Evolutionary conservation across 2,797 vertebrate genomes (phyloP).

Genomic region (Adrianichthys oophorus): DNA sequence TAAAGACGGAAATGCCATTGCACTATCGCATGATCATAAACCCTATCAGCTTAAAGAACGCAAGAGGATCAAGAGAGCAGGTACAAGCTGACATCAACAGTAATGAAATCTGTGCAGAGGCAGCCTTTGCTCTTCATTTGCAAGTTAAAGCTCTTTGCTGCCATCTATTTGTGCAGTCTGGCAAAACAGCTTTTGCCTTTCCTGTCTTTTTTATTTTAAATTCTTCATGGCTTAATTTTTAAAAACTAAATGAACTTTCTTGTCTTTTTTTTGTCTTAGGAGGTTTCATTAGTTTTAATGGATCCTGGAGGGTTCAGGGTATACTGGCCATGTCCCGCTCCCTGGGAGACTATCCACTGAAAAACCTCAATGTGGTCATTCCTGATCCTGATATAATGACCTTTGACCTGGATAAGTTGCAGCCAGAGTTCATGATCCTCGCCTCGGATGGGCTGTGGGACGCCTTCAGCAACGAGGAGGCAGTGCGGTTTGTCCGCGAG

Average conservation of each 20-base stretch:
- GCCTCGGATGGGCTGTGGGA: conserved; percentile 98
- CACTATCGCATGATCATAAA: conserved; percentile 96
- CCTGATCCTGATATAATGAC: conserved; percentile 94
- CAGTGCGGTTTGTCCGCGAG: conserved; percentile 94
- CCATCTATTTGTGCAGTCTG: conserved; percentile 52
- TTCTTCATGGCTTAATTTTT: neutral
- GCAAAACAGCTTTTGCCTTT: conserved; percentile 12
- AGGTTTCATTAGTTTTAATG: conserved; percentile 98
- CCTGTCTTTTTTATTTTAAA: too few relatives aligned
- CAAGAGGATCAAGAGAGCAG: conserved; percentile 97
- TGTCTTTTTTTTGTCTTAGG: conserved; percentile 67
- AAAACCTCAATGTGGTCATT: conserved; percentile 97
- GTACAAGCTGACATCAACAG: conserved; percentile 68
- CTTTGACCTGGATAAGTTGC: conserved; percentile 97
- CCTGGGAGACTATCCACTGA: conserved; percentile 95
- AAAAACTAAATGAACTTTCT: too few relatives aligned
- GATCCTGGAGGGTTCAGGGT: conserved; percentile 97
- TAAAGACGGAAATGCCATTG: conserved; percentile 95
- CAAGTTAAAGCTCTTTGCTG: conserved; percentile 1
- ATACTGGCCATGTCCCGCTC: conserved; percentile 99
- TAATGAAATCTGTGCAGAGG: neutral
- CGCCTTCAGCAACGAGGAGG: conserved; percentile 98
- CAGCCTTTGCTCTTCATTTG: neutral
- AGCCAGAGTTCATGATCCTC: conserved; percentile 98
- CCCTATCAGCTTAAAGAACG: conserved; percentile 98